Evolutionary conservation across 30 jellyfish, hydroid and myxozoan species (phyloP).

Genomic region (Rhopilema esculentum): DNA sequence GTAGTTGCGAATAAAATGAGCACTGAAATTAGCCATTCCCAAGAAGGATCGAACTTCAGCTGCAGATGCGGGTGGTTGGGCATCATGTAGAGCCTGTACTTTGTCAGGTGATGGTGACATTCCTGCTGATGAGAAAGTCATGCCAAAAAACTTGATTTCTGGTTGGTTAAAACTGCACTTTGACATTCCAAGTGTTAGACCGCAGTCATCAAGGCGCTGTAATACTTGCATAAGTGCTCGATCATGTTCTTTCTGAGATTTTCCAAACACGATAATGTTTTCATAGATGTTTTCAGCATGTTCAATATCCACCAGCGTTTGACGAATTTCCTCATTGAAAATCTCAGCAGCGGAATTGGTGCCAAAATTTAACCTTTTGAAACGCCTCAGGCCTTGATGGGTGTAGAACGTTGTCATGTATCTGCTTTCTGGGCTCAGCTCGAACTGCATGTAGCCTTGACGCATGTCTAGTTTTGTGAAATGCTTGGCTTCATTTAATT

Average conservation of each 20-base stretch:
- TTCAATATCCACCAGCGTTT: conserved; percentile 12
- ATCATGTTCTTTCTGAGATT: conserved; percentile 34
- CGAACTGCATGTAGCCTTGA: conserved; percentile 75
- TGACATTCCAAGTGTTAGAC: conserved; percentile 64
- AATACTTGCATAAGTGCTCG: conserved; percentile 23
- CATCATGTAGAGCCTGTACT: conserved; percentile 45
- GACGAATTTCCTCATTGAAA: conserved; percentile 47
- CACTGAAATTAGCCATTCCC: conserved; percentile 56
- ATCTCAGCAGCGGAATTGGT: conserved; percentile 71
- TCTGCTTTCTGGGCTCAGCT: conserved; percentile 51
- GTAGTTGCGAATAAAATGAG: conserved; percentile 47
- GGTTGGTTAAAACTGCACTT: conserved; percentile 50
- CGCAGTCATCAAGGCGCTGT: conserved; percentile 40
- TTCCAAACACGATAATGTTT: conserved; percentile 59
- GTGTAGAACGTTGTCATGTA: conserved; percentile 61
- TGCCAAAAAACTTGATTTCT: conserved; percentile 73
- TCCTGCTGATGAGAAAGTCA: conserved; percentile 58
- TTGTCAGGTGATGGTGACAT: conserved; percentile 72
- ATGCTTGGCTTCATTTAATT: conserved; percentile 45
- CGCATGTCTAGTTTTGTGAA: conserved; percentile 60
- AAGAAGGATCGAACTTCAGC: conserved; percentile 63
- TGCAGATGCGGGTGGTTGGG: conserved; percentile 49
- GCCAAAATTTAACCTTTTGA: conserved; percentile 57
- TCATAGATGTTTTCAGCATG: conserved; percentile 28
- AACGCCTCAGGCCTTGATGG: conserved; percentile 70